Conservation (phyloP, 2,888 invertebrate species). For the Dynastes hyllus region DNA sequence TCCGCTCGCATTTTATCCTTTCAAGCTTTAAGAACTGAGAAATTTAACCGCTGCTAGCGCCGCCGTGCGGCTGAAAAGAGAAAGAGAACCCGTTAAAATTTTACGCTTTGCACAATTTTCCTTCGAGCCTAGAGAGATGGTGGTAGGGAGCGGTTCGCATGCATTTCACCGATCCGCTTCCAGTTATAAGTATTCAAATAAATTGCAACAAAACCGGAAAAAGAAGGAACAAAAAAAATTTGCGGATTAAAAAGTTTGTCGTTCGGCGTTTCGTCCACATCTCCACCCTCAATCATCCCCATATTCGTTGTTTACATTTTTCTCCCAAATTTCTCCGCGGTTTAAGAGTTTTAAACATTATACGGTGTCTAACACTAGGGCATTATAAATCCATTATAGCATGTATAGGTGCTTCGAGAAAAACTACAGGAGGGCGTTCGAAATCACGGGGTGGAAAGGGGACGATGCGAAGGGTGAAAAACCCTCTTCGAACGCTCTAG, state of each 20-base stretch:
- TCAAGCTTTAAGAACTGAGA: neutral
- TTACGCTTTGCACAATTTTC: conserved; percentile 34
- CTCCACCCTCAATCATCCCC: conserved; percentile 9
- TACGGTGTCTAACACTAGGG: conserved; percentile 12
- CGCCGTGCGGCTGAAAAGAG: neutral
- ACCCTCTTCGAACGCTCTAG: neutral
- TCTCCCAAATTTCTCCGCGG: neutral
- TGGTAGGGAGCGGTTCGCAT: neutral
- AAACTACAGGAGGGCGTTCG: neutral
- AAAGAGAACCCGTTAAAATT: conserved; percentile 20
- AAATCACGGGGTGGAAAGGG: neutral
- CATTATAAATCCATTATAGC: conserved; percentile 26
- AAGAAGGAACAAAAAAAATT: neutral
- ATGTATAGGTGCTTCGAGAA: neutral
- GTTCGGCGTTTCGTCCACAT: neutral
- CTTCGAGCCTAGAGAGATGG: neutral
- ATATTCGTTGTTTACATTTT: conserved; percentile 8
- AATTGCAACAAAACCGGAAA: conserved; percentile 32
- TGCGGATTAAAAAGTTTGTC: conserved; percentile 29
- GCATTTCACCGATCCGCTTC: conserved; percentile 30
- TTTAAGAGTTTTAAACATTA: conserved; percentile 32
- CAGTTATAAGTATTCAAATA: conserved; percentile 17
- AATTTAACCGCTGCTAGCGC: neutral
- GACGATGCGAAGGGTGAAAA: conserved; percentile 24
- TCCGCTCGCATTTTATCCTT: neutral